Evolutionary conservation across 2,888 invertebrate genomes (phyloP), one percentile per base, ranked within the genome.

Genomic region (Isoperla grammatica): DNA sequence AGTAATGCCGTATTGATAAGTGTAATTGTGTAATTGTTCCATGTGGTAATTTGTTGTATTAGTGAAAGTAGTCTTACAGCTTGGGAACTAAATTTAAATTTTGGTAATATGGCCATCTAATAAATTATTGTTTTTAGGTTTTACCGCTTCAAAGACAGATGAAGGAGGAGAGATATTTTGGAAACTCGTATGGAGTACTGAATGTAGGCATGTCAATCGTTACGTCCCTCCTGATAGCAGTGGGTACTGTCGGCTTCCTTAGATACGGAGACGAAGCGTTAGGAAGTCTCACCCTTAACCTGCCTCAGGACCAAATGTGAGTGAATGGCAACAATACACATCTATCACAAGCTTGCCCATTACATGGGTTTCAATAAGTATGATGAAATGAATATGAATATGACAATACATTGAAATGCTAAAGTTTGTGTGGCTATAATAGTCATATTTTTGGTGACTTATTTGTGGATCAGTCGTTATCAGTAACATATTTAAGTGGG

Each of bases 81-180:
- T n/a, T n/a, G n/a, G n/a, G n/a, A n/a, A n/a, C n/a, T n/a, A n/a
- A n/a, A n/a, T n/a, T n/a, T n/a, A n/a, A n/a, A n/a, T n/a, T n/a
- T n/a, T n/a, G n/a, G n/a, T n/a, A n/a, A n/a, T n/a, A n/a, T n/a
- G n/a, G n/a, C n/a, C n/a, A n/a, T n/a, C n/a, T n/a, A n/a, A n/a
- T n/a, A n/a, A n/a, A n/a, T n/a, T n/a, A n/a, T n/a, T 29, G 29
- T 29, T 15, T 29, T 29, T 19, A 93, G 91, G 87, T 96, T n/a
- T 76, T 98, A 62, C 97, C 97, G 0, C 74, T 98, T 67, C 91
- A 95, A 75, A 94, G 92, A 72, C 88, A 92, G 71, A 96, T 97
- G 95, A 82, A 79, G 65, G 79, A 81, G 13, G 91, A 92, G 0
- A 78, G 81, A 59, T 79, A 84, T 65, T 95, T 97, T 75, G 84